Percentiles rank a stretch among this genome's conserved stretches.
phyloP scores from a whole-genome alignment of 2,797 vertebrate species.

The Buceros bicornis region DNA sequence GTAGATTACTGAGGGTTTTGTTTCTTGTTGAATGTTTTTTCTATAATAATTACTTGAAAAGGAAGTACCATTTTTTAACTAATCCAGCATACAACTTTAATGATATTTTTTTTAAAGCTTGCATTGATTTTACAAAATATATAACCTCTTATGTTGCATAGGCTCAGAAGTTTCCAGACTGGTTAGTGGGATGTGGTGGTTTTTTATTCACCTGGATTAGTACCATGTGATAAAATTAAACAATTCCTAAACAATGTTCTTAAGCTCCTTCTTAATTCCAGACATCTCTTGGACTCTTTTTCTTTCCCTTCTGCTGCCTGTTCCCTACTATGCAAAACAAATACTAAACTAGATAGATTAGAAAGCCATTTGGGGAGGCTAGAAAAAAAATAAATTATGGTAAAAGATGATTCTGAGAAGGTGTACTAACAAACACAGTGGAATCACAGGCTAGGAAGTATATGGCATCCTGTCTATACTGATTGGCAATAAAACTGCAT shows the following conservation, averaged over 20 bases:
- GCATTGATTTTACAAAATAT: background rate
- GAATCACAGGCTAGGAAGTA: background rate
- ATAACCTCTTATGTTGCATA: background rate
- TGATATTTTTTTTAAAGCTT: background rate
- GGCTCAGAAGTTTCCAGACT: background rate
- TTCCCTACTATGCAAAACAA: background rate
- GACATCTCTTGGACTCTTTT: background rate
- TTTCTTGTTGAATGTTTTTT: background rate
- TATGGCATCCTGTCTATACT: background rate
- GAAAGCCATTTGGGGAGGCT: background rate
- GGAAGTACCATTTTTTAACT: background rate
- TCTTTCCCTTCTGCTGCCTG: background rate
- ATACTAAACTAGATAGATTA: background rate
- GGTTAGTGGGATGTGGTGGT: fast-evolving
- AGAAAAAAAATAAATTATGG: background rate
- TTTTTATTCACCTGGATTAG: background rate
- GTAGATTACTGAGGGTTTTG: too few relatives aligned
- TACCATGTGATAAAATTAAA: background rate
- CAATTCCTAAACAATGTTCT: background rate
- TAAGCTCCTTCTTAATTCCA: background rate
- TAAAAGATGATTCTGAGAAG: background rate
- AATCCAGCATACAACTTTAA: background rate
- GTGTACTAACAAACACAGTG: background rate
- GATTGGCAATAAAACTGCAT: background rate
- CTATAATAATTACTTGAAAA: background rate